phyloP scores from a whole-genome alignment of 2,797 vertebrate species.

The Eulemur mongoz region DNA sequence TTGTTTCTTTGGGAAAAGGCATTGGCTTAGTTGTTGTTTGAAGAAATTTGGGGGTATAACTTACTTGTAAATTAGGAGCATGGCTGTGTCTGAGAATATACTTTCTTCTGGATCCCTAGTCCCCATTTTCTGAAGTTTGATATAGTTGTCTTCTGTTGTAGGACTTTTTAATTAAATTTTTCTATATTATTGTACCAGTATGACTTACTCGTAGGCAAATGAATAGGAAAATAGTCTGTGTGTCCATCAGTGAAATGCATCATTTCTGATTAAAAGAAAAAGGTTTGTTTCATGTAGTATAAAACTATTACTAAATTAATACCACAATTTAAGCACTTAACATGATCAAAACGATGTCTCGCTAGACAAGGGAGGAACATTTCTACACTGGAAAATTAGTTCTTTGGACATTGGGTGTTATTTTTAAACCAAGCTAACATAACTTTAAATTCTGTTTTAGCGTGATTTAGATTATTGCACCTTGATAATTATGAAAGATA shows the following conservation, averaged over 20 bases:
- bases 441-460: conserved; percentile 38
- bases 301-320: neutral
- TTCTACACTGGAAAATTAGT: neutral
- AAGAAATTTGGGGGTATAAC: neutral
- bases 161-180: neutral
- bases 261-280: conserved; percentile 23
- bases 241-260: neutral
- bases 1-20: neutral
- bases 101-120: neutral
- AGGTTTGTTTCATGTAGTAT: neutral
- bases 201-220: neutral
- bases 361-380: neutral
- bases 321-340: neutral
- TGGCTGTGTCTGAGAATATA: neutral
- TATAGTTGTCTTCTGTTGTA: neutral
- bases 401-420: neutral
- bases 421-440: neutral
- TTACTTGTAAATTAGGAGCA: neutral
- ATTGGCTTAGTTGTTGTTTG: neutral
- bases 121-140: neutral
- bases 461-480: neutral
- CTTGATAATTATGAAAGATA: neutral
- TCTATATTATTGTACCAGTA: neutral
- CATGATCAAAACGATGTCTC: neutral
- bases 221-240: neutral